A percentile compares a stretch with the other conserved stretches of the same genome.
These are phyloP conservation scores for Phrynocephalus forsythii DNA, from an alignment of 2,797 vertebrate genomes.

Conservation along the genomic window DNA sequence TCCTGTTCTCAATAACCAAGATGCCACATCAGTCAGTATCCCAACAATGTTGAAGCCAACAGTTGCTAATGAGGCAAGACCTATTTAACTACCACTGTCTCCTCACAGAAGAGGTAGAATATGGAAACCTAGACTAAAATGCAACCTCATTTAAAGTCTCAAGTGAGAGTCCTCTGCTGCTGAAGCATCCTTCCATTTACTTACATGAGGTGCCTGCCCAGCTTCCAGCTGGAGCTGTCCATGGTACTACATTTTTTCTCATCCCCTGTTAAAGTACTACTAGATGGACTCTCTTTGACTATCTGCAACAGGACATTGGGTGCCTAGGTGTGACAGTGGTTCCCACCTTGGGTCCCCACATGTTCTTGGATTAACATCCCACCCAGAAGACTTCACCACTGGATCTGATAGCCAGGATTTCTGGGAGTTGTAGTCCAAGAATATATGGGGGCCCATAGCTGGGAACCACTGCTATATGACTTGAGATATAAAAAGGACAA, in stretches of 20 bases:
- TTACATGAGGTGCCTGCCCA: background rate
- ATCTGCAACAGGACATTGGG: background rate
- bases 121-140: background rate
- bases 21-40: background rate
- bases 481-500: background rate
- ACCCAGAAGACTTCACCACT: no score
- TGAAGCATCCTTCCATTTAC: background rate
- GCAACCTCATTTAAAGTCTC: background rate
- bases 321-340: no score
- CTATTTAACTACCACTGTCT: background rate
- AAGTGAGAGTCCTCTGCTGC: background rate
- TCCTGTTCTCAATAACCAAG: background rate
- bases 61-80: background rate
- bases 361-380: no score
- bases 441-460: no score
- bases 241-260: background rate
- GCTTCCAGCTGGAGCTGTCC: background rate
- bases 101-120: background rate
- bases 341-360: no score
- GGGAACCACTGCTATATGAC: no score
- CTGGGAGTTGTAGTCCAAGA: no score
- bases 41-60: background rate
- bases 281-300: background rate
- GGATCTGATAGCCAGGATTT: no score
- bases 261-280: background rate